phyloP scores from a whole-genome alignment of 2,797 vertebrate genomes.

The Ctenosaura bakeri region DNA sequence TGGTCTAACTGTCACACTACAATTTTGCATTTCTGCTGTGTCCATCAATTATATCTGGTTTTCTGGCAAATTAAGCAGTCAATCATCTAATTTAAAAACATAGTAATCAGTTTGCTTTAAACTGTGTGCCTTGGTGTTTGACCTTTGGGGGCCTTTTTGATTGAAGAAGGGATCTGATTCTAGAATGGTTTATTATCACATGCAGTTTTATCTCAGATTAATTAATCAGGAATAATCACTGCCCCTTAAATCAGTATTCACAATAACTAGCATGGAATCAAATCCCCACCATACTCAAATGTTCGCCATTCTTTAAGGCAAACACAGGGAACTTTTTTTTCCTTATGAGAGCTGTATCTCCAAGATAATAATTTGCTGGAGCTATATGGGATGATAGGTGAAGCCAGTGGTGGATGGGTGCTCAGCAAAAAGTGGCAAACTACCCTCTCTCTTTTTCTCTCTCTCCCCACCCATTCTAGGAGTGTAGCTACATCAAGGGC shows the following conservation, averaged over 20 bases:
- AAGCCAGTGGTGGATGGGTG: background rate
- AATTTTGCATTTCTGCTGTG: background rate
- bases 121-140: background rate
- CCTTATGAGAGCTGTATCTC: background rate
- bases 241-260: background rate
- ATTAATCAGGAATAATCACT: background rate
- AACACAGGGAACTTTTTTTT: background rate
- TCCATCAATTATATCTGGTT: slow-evolving; percentile 19
- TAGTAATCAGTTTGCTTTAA: background rate
- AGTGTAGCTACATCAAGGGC: no score
- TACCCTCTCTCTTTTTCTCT: background rate
- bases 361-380: background rate
- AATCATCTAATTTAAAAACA: background rate
- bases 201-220: background rate
- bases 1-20: slow-evolving; percentile 1
- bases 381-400: background rate
- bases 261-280: background rate
- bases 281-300: background rate
- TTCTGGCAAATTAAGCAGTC: background rate
- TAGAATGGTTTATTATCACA: background rate
- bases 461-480: no score
- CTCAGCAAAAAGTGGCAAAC: background rate
- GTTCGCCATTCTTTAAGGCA: background rate
- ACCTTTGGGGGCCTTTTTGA: background rate
- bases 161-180: background rate